These are phyloP conservation scores for Poicephalus gulielmi DNA, from an alignment of 2,113 vertebrate species.

Conservation along the genomic window DNA sequence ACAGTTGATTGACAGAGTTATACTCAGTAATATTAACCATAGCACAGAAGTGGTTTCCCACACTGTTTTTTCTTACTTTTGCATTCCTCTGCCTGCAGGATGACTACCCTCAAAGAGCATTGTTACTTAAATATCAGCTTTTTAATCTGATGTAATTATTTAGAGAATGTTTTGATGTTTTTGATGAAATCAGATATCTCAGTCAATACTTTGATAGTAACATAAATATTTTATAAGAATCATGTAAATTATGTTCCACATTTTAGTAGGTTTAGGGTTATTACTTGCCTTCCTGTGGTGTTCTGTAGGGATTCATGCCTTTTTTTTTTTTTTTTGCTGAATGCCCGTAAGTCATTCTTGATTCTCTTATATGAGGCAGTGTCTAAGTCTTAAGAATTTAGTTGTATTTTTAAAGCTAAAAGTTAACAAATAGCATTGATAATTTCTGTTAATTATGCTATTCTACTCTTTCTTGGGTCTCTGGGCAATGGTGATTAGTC, in stretches of 20 bases:
- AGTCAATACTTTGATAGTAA: constrained; percentile 17
- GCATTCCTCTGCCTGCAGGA: background rate
- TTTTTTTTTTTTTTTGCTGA: background rate
- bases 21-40: background rate
- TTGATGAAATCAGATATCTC: background rate
- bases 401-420: background rate
- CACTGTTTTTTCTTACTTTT: background rate
- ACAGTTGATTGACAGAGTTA: background rate
- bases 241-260: background rate
- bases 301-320: background rate
- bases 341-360: background rate
- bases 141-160: constrained; percentile 1
- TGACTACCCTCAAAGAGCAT: background rate
- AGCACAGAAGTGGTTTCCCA: background rate
- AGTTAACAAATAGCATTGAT: background rate
- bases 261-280: background rate
- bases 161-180: background rate
- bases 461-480: background rate
- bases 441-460: background rate
- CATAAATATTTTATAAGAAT: constrained; percentile 38
- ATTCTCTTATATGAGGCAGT: background rate
- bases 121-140: background rate
- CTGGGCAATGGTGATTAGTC: background rate
- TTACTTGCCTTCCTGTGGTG: background rate
- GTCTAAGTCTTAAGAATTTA: background rate